Base-by-base conservation (phyloP, 2,113 vertebrate genomes). In the Cyprinodon variegatus region DNA sequence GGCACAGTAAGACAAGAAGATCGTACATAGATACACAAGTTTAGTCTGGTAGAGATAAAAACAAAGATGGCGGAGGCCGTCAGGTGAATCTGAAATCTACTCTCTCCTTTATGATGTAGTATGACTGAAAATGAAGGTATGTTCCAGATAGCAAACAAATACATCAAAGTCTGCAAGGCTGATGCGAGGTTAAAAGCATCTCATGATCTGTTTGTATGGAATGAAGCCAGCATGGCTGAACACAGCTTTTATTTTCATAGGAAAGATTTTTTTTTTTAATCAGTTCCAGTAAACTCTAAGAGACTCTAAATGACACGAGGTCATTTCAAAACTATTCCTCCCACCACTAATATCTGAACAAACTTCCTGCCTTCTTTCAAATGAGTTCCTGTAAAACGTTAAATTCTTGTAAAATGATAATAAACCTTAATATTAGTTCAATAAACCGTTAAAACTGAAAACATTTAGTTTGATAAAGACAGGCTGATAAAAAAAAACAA, bases 371-470 rank as follows among this genome's bases (percentile, higher is more conserved):
- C 61, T 74, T 76, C 41, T 68, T 84, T 76, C 14, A 66, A 64
- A 75, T 46, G 4, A 14, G 48, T 77, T 65, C 60, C 43, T 75
- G 62, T 9, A 48, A 80, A 79, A 65, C 69, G 45, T 17, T 41
- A 29, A 68, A 65, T 87, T 48, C 61, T 70, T 48, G 39, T 39
- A 65, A 85, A 79, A 84, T 64, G 22, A 38, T 72, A 80, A 15
- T 36, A 11, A 72, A 69, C 29, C 50, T 48, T 38, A 37, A 20
- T 74, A 65, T 60, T 61, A 39, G 69, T 29, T 45, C 74, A 70
- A 66, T 69, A 41, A 43, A 78, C 64, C 67, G 57, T 48, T 60
- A 62, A 69, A 69, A 74, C 20, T 41, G 70, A 20, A 71, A 53
- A 76, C 17, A 9, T 53, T 40, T 13, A 41, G 57, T 81, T 83